Conservation (phyloP, 2,113 vertebrate species). For the Callorhinus ursinus region DNA sequence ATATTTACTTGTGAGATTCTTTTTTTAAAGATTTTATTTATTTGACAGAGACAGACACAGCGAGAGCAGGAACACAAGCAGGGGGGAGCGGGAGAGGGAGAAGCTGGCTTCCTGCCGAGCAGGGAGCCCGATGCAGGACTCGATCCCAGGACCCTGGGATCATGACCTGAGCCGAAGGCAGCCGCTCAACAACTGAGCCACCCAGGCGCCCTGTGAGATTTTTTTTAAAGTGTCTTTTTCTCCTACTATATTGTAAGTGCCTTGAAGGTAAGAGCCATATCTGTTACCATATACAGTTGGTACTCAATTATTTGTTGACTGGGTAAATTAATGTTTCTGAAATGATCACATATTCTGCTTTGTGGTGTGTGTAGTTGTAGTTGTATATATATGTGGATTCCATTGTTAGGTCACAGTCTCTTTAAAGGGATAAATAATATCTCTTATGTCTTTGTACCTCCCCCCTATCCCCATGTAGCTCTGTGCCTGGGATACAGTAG, state of each 20-base stretch:
- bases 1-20: constrained; percentile 31
- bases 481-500: background rate
- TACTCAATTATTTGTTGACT: background rate
- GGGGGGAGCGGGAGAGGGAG: too few relatives aligned
- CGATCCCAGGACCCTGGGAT: too few relatives aligned
- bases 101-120: too few relatives aligned
- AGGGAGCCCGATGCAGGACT: too few relatives aligned
- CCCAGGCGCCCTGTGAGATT: background rate
- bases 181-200: too few relatives aligned
- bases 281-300: background rate
- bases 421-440: background rate
- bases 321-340: background rate
- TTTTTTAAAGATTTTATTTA: too few relatives aligned
- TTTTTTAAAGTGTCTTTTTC: background rate
- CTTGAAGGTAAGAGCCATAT: background rate
- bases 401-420: background rate
- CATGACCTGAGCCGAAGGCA: too few relatives aligned
- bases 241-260: background rate
- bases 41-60: too few relatives aligned
- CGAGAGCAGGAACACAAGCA: too few relatives aligned
- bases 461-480: background rate
- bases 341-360: constrained; percentile 26
- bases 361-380: background rate
- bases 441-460: background rate
- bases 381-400: background rate